phyloP scores from a whole-genome alignment of 2,797 vertebrate genomes.

The Florisuga fusca region DNA sequence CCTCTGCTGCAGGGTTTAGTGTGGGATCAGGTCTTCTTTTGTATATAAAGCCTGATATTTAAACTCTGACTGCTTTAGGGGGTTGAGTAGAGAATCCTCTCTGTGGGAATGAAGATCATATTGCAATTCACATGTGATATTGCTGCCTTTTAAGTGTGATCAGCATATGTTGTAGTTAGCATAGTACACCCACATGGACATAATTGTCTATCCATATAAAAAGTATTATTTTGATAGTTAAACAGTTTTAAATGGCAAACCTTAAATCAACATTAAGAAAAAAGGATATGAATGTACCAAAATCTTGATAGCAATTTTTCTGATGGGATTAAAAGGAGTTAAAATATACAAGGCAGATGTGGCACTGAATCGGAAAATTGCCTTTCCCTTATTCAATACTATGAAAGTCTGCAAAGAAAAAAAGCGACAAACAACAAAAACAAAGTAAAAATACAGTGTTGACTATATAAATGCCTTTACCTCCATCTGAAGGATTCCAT shows the following conservation, averaged over 20 bases:
- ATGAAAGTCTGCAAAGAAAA: conserved; percentile 95
- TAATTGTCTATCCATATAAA: not conserved
- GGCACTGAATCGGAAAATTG: conserved; percentile 97
- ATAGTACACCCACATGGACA: not conserved
- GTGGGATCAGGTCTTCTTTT: conserved; percentile 28
- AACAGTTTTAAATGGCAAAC: not conserved
- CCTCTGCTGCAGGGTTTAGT: conserved; percentile 33
- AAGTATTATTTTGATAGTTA: conserved; percentile 27
- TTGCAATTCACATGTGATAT: not conserved
- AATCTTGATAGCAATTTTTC: conserved; percentile 96
- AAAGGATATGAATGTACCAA: conserved; percentile 99
- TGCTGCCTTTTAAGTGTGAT: not conserved
- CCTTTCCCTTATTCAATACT: conserved; percentile 95
- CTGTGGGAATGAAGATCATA: not conserved
- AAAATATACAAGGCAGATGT: conserved; percentile 94
- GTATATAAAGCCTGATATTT: conserved; percentile 52
- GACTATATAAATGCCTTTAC: not conserved
- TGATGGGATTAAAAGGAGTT: conserved; percentile 93
- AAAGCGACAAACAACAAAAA: conserved; percentile 23
- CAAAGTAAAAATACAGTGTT: not conserved
- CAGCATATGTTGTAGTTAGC: not conserved
- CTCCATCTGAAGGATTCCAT: not conserved
- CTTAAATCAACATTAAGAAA: conserved; percentile 1
- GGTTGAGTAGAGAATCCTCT: conserved; percentile 5
- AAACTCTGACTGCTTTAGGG: conserved; percentile 39